Conservation (phyloP, 1,140 invertebrate species). For the Zaprionus capensis region DNA sequence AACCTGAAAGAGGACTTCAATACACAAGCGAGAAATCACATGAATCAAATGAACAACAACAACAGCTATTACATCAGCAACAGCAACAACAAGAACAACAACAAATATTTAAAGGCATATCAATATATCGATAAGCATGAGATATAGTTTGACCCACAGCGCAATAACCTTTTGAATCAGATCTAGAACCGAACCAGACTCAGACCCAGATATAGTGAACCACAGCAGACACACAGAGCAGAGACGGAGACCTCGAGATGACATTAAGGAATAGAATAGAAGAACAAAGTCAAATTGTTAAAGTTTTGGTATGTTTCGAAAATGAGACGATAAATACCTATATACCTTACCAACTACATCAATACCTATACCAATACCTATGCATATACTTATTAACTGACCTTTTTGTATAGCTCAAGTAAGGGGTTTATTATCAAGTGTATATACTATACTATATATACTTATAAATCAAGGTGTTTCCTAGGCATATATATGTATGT, state of each 20-base stretch:
- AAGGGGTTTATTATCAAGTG: constrained; percentile 51
- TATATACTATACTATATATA: constrained; percentile 43
- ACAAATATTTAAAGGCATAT: constrained; percentile 33
- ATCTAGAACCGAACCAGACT: constrained; percentile 16
- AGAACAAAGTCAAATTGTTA: constrained; percentile 41
- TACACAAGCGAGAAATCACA: constrained; percentile 1
- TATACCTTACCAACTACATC: not conserved
- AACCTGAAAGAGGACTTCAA: not conserved
- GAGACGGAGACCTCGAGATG: not conserved
- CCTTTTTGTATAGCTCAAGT: constrained; percentile 26
- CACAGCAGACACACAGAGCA: not conserved
- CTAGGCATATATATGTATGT: constrained; percentile 26
- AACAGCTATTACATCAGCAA: not conserved
- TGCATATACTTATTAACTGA: constrained; percentile 13
- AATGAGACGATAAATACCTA: not conserved
- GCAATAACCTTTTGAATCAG: not conserved
- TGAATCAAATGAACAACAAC: not conserved
- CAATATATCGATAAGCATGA: constrained; percentile 10
- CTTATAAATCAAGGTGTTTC: constrained; percentile 35
- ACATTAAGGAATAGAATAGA: constrained; percentile 12
- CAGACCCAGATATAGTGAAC: not conserved
- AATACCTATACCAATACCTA: constrained; percentile 20
- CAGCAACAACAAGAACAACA: constrained; percentile 7
- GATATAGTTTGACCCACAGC: not conserved
- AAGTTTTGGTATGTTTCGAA: constrained; percentile 34